Conservation (phyloP, 1,140 invertebrate genomes). For the Rhizoglyphus robini region DNA sequence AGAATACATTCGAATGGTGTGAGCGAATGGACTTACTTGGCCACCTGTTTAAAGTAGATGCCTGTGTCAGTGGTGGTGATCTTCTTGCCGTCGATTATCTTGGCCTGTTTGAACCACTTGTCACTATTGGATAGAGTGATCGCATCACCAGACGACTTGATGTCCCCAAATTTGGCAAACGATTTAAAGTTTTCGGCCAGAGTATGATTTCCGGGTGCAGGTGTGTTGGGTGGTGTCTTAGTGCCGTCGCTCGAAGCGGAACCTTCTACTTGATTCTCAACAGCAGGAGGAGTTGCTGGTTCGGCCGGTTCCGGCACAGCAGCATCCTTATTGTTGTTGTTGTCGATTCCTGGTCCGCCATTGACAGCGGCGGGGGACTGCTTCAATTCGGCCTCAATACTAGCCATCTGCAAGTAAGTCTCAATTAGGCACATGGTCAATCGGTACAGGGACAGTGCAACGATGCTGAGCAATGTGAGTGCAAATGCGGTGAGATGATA, state of each 20-base stretch:
- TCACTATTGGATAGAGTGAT: constrained; percentile 77
- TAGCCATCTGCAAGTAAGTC: constrained; percentile 14
- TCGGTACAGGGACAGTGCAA: background rate
- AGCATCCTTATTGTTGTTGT: background rate
- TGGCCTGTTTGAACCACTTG: constrained; percentile 89
- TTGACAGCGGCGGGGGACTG: background rate
- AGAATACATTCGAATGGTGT: too few relatives aligned
- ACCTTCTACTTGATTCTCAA: background rate
- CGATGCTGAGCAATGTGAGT: background rate
- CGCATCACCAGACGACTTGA: constrained; percentile 65
- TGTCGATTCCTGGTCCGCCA: background rate
- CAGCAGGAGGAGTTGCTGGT: background rate
- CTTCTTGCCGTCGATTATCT: constrained; percentile 75
- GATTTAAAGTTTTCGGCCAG: constrained; percentile 42
- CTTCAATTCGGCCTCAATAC: background rate
- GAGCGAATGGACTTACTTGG: constrained; percentile 45
- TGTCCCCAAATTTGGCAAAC: constrained; percentile 76
- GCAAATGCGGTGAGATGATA: background rate
- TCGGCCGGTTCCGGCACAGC: too few relatives aligned
- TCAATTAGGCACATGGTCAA: constrained; percentile 15
- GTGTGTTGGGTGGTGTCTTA: background rate
- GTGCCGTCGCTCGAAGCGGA: background rate
- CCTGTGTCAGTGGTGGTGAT: constrained; percentile 71
- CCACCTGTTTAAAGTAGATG: constrained; percentile 70
- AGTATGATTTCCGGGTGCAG: constrained; percentile 16